Evolutionary conservation across 1,140 invertebrate genomes (phyloP), one percentile per base, ranked within the genome.

Genomic region (Dendroctonus ponderosae): DNA sequence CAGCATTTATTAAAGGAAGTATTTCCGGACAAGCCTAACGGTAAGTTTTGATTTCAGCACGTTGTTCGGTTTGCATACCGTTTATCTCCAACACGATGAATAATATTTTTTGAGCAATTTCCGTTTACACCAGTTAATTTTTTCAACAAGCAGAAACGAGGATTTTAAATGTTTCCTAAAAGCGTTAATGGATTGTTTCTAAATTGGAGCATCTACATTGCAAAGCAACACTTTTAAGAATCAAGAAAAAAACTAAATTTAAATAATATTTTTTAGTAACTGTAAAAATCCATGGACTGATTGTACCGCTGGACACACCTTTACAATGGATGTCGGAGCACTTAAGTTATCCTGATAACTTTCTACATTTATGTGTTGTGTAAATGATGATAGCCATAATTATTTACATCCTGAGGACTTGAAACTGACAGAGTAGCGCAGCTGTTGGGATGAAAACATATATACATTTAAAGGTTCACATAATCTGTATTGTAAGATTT

Each of bases 321-420:
- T 74, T 99, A 6, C 92, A 97, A 76, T 99, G 97, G 96, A 86
- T 99, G 77, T 96, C 94, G 11, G 94, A 98, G 82, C 96, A 99
- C 80, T 82, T 99, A 57, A 97, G 96, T 79, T 98, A 98, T 82
- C 95, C 97, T 4, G 97, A 99, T 79, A 99, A 99, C 81, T 99
- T 99, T 82, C 81, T 99, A 67, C 97, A 99, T 85, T 82, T 93
- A 71, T 87, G 85, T 73, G 73, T 91, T 14, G 12, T 69, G 39
- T 7, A n/a, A 43, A 50, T 61, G n/a, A 38, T 50, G 44, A 37
- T 50, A 50, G 43, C 50, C 50, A 12, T 7, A 12, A 9, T 56
- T 41, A 26, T 26, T 26, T 26, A 26, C 7, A 26, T 26, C 26
- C 26, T 26, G 26, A 26, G 26, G 26, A 26, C 26, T 26, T 26